These are phyloP conservation scores for Pachymerium ferrugineum DNA, from an alignment of 2,888 invertebrate genomes.

Conservation along the genomic window DNA sequence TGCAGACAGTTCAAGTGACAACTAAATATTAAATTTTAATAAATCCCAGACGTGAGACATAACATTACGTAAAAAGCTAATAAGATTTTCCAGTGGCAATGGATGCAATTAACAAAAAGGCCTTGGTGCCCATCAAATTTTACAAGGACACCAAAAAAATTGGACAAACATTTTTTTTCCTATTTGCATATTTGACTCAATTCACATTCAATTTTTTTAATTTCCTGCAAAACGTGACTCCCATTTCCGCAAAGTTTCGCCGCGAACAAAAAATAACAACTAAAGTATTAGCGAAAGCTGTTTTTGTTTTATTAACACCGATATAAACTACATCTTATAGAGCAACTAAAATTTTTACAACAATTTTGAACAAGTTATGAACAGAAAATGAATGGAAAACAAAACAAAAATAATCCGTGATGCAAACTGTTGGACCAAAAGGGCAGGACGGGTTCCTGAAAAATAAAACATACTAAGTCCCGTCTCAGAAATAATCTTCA, in stretches of 20 bases:
- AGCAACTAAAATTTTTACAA: background rate
- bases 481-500: background rate
- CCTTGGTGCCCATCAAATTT: background rate
- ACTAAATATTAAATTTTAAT: background rate
- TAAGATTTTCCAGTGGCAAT: background rate
- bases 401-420: no score
- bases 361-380: background rate
- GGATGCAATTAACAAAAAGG: background rate
- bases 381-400: background rate
- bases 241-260: background rate
- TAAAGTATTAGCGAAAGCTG: background rate
- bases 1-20: background rate
- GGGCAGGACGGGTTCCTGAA: constrained; percentile 16
- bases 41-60: background rate
- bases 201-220: background rate
- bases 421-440: background rate
- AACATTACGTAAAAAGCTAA: background rate
- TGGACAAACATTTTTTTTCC: background rate
- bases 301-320: background rate
- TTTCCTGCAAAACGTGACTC: background rate
- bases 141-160: constrained; percentile 3
- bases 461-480: background rate
- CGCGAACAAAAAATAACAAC: background rate
- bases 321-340: background rate
- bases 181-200: constrained; percentile 10